Evolutionary conservation across 2,888 invertebrate species (phyloP).

Genomic region (Synergus laeviventris): DNA sequence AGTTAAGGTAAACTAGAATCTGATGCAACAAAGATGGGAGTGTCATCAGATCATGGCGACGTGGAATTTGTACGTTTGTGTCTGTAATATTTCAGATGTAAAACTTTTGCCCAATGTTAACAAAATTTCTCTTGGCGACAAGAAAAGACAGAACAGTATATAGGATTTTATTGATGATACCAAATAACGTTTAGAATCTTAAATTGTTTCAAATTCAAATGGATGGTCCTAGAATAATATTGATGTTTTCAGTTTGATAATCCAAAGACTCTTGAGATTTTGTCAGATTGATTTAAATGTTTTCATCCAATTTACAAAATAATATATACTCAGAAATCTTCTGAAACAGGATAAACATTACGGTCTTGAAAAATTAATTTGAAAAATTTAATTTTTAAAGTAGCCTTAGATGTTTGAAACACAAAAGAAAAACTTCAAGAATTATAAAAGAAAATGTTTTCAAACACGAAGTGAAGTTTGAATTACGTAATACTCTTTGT

Average conservation of each 20-base stretch:
- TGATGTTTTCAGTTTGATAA: neutral
- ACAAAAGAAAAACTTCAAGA: too few species aligned
- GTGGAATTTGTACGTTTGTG: slow-evolving; percentile 50
- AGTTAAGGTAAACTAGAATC: slow-evolving; percentile 63
- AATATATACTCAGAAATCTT: too few species aligned
- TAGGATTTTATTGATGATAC: neutral
- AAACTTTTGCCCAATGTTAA: slow-evolving; percentile 2
- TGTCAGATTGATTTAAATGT: too few species aligned
- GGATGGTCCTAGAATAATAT: neutral
- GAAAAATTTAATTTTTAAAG: too few species aligned
- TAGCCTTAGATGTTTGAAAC: too few species aligned
- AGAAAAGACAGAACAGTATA: neutral
- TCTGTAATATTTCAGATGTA: slow-evolving; percentile 19
- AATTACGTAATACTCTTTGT: too few species aligned
- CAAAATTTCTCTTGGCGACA: slow-evolving; percentile 10
- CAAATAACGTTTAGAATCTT: neutral
- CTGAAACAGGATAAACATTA: too few species aligned
- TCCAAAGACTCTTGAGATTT: too few species aligned
- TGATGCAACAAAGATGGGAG: slow-evolving; percentile 71
- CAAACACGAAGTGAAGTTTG: too few species aligned
- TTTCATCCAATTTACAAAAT: too few species aligned
- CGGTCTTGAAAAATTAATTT: too few species aligned
- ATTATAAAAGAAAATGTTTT: too few species aligned
- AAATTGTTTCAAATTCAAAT: neutral
- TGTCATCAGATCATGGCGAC: slow-evolving; percentile 67